Evolutionary conservation across 2,888 invertebrate genomes (phyloP), one percentile per base, ranked within the genome.

Genomic region (Phortica okadai): DNA sequence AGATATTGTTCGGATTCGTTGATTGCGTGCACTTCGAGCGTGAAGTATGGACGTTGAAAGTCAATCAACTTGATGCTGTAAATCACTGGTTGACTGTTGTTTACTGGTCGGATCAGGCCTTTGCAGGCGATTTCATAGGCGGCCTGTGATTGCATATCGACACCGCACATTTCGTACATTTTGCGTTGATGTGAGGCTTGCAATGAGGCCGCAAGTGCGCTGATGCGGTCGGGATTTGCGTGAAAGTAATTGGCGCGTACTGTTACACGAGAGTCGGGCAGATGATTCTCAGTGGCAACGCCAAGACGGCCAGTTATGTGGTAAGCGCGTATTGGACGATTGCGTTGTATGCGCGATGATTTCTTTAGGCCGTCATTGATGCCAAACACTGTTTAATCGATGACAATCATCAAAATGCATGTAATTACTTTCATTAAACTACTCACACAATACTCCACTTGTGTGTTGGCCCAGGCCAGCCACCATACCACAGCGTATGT

Each of bases 41-140:
- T 95, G 89, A 99, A 98, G 82, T 96, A 92, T 0, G 99, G 99
- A 14, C 94, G 93, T 41, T 95, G 92, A 90, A 97, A 98, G 79
- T 96, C 92, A 2, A 96, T 93, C 91, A 98, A 95, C 90, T 95
- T 96, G 44, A 99, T 94, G 42, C 96, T 95, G 91, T 98, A 99
- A 41, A 99, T 88, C 45, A 98, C 92, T 0, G 98, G 96, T 41
- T 95, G 92, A 77, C 95, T 94, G 56, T 92, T 93, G 76, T 93
- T 91, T 0, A 92, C 92, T 0, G 99, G 98, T 76, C 98, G 92
- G 4, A 98, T 93, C 0, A 95, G 93, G 0, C 99, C 99, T 90
- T 95, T 92, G 0, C 94, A 92, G 7, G 98, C 98, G 77, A 99
- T 88, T 76, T 99, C 97, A 91, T 97, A 99, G 10, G 97, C 97